phyloP scores from a whole-genome alignment of 2,113 vertebrate species.

The Cyrtonyx montezumae region DNA sequence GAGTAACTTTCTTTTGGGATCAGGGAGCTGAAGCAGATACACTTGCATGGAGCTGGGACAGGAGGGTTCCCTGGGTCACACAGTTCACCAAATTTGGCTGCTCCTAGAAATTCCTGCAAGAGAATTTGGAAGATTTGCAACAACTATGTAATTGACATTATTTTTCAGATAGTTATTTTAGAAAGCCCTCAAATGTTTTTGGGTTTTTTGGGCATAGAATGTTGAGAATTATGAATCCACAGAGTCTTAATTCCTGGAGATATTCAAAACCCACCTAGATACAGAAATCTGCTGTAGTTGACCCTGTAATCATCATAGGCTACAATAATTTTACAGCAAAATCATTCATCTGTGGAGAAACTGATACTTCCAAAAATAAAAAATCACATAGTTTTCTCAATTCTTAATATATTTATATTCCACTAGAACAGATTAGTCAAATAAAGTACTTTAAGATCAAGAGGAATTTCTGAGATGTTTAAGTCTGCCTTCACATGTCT shows the following conservation, averaged over 20 bases:
- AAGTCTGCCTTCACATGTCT: conserved; percentile 20
- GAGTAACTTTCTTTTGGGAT: neutral
- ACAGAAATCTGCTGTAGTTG: fast-evolving
- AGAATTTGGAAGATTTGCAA: neutral
- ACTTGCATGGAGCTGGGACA: neutral
- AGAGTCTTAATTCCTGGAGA: neutral
- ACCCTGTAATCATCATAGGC: neutral
- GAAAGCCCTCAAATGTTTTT: neutral
- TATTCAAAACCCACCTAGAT: neutral
- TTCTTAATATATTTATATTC: conserved; percentile 46
- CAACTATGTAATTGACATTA: neutral
- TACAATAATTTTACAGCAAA: neutral
- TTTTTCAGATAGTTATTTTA: neutral
- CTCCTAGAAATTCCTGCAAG: neutral
- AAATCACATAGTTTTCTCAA: conserved; percentile 10
- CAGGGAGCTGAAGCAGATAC: neutral
- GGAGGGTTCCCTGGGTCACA: too few species aligned
- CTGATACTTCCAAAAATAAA: neutral
- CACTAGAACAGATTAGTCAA: conserved; percentile 33
- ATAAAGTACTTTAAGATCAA: conserved; percentile 50
- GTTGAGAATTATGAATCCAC: neutral
- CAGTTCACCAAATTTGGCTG: neutral
- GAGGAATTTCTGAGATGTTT: conserved; percentile 25
- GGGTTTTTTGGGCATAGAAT: neutral
- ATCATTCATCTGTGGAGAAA: neutral